Percentiles rank a stretch among this genome's conserved stretches.
phyloP scores from a whole-genome alignment of 2,888 invertebrate species.

The Tribolium freemani region DNA sequence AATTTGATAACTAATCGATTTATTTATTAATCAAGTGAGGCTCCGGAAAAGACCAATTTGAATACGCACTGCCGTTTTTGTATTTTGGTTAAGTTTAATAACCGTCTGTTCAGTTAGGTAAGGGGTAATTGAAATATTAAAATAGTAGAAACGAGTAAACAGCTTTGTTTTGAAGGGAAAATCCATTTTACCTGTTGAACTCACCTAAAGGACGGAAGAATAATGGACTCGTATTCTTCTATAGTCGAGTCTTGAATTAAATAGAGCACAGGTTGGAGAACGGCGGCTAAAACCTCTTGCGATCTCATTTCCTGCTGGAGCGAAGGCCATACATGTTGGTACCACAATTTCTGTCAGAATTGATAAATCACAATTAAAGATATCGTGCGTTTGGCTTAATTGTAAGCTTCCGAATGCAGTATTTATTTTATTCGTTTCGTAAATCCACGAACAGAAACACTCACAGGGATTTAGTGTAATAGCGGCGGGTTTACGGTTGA shows the following conservation, averaged over 20 bases:
- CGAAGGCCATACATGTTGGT: conserved; percentile 94
- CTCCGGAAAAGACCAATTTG: too few relatives aligned
- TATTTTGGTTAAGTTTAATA: too few relatives aligned
- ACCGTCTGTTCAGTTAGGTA: too few relatives aligned
- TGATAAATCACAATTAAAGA: neutral
- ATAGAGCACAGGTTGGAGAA: conserved; percentile 86
- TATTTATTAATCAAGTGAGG: too few relatives aligned
- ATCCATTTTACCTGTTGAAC: conserved; percentile 48
- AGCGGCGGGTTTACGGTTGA: conserved; percentile 44
- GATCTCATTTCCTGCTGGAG: conserved; percentile 88
- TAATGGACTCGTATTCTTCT: conserved; percentile 84
- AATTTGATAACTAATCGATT: too few relatives aligned
- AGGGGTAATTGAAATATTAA: too few relatives aligned
- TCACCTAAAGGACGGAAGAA: conserved; percentile 90
- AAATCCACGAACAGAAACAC: conserved; percentile 35
- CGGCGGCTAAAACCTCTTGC: conserved; percentile 88
- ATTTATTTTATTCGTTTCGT: conserved; percentile 20
- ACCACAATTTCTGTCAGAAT: conserved; percentile 88
- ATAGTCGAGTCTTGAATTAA: conserved; percentile 84
- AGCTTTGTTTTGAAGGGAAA: neutral
- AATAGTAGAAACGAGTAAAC: too few relatives aligned
- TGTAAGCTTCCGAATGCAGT: conserved; percentile 13
- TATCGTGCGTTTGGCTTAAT: neutral
- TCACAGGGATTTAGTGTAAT: conserved; percentile 40
- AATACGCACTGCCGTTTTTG: too few relatives aligned